A percentile compares a stretch with the other conserved stretches of the same genome.
phyloP scores from a whole-genome alignment of 2,797 vertebrate genomes.

The Tamandua tetradactyla region DNA sequence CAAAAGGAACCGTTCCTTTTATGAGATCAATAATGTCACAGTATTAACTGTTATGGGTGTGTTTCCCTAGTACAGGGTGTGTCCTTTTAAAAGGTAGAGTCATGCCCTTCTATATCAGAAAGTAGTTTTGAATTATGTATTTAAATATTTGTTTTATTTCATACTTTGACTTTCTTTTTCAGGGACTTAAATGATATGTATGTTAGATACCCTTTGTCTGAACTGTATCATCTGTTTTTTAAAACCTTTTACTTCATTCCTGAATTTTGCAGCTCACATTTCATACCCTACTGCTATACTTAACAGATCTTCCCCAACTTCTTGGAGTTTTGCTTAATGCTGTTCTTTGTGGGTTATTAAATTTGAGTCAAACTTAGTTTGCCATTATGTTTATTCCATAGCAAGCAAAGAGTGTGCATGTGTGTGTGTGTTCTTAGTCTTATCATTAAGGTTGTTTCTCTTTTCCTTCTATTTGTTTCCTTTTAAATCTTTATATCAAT shows the following conservation, averaged over 20 bases:
- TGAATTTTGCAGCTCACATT: not conserved
- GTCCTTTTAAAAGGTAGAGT: not conserved
- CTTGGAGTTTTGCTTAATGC: not conserved
- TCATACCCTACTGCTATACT: not conserved
- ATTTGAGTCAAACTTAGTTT: not conserved
- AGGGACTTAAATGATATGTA: not conserved
- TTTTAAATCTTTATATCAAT: not conserved
- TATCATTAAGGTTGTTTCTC: not conserved
- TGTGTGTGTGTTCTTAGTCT: not conserved
- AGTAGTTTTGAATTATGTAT: not conserved
- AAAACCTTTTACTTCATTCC: not conserved
- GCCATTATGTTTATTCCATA: not conserved
- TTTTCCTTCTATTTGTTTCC: not conserved
- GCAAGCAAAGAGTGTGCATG: not conserved
- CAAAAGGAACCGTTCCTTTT: not conserved
- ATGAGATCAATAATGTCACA: not conserved
- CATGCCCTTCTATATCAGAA: not conserved
- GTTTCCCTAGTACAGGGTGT: not conserved
- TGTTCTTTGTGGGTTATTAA: not conserved
- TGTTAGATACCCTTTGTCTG: not conserved
- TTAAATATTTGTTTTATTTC: not conserved
- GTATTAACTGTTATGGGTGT: not conserved
- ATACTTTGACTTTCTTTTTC: not conserved
- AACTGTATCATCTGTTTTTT: too few species aligned
- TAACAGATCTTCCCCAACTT: not conserved